phyloP scores from a whole-genome alignment of 2,113 vertebrate genomes.

The Urocolius indicus region DNA sequence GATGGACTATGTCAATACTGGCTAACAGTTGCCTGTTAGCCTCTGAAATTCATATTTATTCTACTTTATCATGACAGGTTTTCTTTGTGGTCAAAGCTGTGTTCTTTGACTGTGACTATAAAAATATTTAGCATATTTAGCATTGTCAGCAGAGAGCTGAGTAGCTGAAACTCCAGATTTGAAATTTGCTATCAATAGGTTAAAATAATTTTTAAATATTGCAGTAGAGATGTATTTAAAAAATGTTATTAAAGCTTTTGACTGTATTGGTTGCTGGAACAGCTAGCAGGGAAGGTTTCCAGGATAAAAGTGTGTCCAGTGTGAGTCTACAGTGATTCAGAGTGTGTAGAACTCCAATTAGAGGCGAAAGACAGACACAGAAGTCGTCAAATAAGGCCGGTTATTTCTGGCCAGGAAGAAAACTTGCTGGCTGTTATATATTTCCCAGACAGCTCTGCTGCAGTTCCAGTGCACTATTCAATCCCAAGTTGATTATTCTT shows the following conservation, averaged over 20 bases:
- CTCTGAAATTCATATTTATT: not conserved
- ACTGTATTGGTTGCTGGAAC: not conserved
- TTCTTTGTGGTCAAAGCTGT: not conserved
- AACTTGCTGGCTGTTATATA: not conserved
- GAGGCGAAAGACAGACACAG: not conserved
- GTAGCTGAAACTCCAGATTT: not conserved
- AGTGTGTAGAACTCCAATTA: not conserved
- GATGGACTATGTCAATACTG: not conserved
- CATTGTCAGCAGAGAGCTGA: not conserved
- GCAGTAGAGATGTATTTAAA: not conserved
- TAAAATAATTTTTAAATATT: not conserved
- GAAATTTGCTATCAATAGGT: not conserved
- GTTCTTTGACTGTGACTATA: not conserved
- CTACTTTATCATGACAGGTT: not conserved
- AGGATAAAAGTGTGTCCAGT: not conserved
- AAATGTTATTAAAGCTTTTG: not conserved
- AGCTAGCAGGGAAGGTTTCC: not conserved
- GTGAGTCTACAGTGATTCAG: not conserved
- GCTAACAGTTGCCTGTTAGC: not conserved
- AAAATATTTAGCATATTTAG: not conserved
- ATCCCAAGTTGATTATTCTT: not conserved
- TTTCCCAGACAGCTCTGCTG: not conserved
- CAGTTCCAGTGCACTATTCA: not conserved
- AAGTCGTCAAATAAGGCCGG: not conserved
- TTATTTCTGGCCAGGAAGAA: not conserved